These are phyloP conservation scores for Oreochromis aureus DNA, from an alignment of 2,113 vertebrate species.

Conservation along the genomic window DNA sequence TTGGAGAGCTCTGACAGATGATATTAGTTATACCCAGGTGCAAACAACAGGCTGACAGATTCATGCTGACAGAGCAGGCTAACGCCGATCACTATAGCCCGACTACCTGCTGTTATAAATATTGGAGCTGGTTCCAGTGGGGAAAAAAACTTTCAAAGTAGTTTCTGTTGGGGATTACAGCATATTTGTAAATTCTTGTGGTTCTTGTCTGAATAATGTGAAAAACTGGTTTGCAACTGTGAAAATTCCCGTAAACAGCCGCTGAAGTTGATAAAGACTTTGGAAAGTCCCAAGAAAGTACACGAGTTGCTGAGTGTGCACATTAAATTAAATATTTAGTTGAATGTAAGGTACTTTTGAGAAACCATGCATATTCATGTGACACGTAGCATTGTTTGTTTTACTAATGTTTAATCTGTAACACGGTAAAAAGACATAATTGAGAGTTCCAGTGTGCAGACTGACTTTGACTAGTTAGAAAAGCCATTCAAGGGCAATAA, in stretches of 20 bases:
- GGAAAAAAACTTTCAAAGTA: not conserved
- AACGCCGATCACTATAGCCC: not conserved
- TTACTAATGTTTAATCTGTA: not conserved
- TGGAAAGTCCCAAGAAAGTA: not conserved
- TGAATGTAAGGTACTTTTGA: not conserved
- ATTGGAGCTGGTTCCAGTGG: not conserved
- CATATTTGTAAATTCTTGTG: not conserved
- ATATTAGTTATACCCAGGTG: conserved; percentile 34
- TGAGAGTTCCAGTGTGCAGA: not conserved
- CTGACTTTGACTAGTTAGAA: not conserved
- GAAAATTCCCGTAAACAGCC: not conserved
- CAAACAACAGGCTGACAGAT: conserved; percentile 47
- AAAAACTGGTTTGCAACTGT: not conserved
- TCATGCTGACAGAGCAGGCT: not conserved
- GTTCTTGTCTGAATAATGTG: not conserved
- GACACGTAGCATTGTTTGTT: not conserved
- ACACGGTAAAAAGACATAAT: not conserved
- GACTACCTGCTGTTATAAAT: not conserved
- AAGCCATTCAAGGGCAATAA: not conserved
- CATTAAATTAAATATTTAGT: not conserved
- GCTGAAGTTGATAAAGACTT: not conserved
- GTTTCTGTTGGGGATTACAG: not conserved
- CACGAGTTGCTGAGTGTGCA: not conserved
- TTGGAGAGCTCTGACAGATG: conserved; percentile 40
- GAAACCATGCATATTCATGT: fast-evolving